These are phyloP conservation scores for Salvelinus sp. DNA, from an alignment of 2,113 vertebrate species.

Conservation along the genomic window DNA sequence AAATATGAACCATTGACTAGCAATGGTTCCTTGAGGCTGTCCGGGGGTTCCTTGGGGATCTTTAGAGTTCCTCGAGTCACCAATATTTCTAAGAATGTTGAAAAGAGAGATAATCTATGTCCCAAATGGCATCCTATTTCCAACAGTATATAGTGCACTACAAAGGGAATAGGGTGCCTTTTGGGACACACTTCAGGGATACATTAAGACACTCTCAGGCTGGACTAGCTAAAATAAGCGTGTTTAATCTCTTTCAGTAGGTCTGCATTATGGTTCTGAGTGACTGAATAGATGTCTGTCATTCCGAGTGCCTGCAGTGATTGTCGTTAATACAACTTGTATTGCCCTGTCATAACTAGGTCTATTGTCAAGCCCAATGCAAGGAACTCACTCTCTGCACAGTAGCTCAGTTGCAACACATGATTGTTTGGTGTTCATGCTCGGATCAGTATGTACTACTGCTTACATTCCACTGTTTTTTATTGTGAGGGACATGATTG, in stretches of 20 bases:
- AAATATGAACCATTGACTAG: no score
- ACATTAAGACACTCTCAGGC: neutral
- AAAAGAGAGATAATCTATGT: slow-evolving; percentile 12
- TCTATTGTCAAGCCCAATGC: slow-evolving; percentile 23
- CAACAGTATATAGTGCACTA: no score
- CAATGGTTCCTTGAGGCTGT: no score
- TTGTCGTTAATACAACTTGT: slow-evolving; percentile 65
- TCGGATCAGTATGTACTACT: neutral
- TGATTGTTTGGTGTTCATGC: slow-evolving; percentile 10
- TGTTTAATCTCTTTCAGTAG: slow-evolving; percentile 68
- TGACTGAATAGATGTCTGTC: slow-evolving; percentile 54
- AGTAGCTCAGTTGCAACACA: slow-evolving; percentile 23
- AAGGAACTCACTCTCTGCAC: slow-evolving; percentile 5
- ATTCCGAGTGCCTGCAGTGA: slow-evolving; percentile 34
- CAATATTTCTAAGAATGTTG: neutral
- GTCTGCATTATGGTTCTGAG: slow-evolving; percentile 50
- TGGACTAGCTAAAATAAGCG: slow-evolving; percentile 44
- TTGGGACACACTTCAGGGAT: slow-evolving; percentile 18
- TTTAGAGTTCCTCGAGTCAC: no score
- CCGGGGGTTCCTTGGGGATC: no score
- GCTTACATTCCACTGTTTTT: neutral
- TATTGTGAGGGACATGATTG: slow-evolving; percentile 40
- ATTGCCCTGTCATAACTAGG: slow-evolving; percentile 13
- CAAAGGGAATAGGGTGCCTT: no score
- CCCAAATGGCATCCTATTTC: no score